These are phyloP conservation scores for Stenopsyche tienmushanensis DNA, from an alignment of 1,140 invertebrate species.

Conservation along the genomic window DNA sequence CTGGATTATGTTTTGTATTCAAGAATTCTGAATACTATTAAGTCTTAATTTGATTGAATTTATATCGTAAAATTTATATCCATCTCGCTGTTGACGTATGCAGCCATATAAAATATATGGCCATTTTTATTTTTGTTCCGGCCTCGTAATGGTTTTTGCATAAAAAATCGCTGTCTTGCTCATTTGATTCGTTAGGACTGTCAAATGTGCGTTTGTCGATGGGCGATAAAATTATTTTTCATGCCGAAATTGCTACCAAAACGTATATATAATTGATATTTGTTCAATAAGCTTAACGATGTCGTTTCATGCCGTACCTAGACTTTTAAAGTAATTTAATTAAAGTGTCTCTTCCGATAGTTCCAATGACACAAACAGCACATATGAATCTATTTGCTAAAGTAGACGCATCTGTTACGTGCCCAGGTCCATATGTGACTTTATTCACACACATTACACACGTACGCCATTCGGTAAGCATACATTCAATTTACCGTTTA, in stretches of 20 bases:
- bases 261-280: too few relatives aligned
- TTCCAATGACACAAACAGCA: too few relatives aligned
- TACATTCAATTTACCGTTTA: conserved; percentile 58
- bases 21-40: conserved; percentile 24
- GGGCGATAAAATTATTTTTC: not conserved
- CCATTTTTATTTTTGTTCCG: not conserved
- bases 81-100: conserved; percentile 16
- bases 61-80: conserved; percentile 34
- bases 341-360: too few relatives aligned
- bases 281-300: too few relatives aligned
- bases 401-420: conserved; percentile 7
- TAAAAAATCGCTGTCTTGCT: not conserved
- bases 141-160: too few relatives aligned
- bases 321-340: too few relatives aligned
- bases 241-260: not conserved
- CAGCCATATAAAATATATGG: conserved; percentile 22
- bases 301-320: too few relatives aligned
- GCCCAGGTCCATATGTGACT: not conserved
- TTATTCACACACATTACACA: not conserved
- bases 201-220: not conserved
- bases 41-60: conserved; percentile 35
- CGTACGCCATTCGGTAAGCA: conserved; percentile 33
- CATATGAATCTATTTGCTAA: conserved; percentile 29
- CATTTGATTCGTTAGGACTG: not conserved
- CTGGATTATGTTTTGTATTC: conserved; percentile 14